Conservation (phyloP, 2,113 vertebrate genomes). For the Echinops telfairi region DNA sequence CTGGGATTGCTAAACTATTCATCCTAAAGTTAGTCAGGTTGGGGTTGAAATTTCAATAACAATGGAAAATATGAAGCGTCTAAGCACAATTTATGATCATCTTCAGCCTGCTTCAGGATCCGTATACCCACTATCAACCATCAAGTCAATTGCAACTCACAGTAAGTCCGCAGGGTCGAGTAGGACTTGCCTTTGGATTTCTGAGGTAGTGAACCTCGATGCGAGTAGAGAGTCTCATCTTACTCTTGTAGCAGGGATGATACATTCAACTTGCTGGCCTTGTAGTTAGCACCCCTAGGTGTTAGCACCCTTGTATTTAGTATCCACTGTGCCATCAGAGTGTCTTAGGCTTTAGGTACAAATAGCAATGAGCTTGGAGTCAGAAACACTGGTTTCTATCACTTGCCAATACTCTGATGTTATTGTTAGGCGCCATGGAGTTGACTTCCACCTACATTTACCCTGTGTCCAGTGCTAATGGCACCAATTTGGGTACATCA, state of each 20-base stretch:
- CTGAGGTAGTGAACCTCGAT: too few species aligned
- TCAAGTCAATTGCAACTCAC: too few species aligned
- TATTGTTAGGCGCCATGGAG: too few species aligned
- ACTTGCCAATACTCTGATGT: not conserved
- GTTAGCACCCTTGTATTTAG: too few species aligned
- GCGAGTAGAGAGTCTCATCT: too few species aligned
- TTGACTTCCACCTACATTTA: too few species aligned
- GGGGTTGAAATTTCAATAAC: slow-evolving; percentile 31
- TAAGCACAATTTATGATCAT: not conserved
- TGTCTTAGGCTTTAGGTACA: not conserved
- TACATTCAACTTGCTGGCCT: too few species aligned
- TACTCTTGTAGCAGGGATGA: too few species aligned
- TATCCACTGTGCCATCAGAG: too few species aligned
- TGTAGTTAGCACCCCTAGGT: too few species aligned
- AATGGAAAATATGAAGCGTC: slow-evolving; percentile 36
- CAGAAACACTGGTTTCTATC: slow-evolving; percentile 42
- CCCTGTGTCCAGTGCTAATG: not conserved
- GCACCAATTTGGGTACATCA: not conserved
- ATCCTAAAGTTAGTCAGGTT: slow-evolving; percentile 52
- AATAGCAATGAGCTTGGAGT: not conserved
- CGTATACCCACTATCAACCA: not conserved
- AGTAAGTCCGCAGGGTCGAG: too few species aligned
- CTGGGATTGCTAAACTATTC: slow-evolving; percentile 53
- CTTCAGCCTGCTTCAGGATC: slow-evolving; percentile 13
- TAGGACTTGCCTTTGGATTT: too few species aligned